These are phyloP conservation scores for Phthorimaea operculella DNA, from an alignment of 1,140 invertebrate species.

Conservation along the genomic window DNA sequence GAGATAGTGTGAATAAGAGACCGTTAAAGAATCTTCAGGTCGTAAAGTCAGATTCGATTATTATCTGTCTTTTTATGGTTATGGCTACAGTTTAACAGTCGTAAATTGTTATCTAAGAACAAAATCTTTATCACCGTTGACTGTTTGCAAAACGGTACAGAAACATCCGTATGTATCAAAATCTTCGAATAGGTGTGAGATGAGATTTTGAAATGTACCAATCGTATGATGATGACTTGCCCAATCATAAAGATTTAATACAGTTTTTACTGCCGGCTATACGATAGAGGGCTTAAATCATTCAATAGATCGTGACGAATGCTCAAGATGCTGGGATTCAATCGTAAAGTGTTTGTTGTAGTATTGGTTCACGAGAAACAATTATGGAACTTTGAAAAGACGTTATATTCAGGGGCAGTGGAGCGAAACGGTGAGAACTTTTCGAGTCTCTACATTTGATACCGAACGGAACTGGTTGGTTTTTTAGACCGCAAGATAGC, in stretches of 20 bases:
- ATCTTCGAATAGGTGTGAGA: background rate
- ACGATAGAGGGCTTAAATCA: constrained; percentile 37
- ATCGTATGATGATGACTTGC: background rate
- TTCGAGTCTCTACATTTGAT: constrained; percentile 58
- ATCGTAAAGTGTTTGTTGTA: constrained; percentile 49
- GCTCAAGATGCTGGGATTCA: constrained; percentile 16
- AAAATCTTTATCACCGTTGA: no score
- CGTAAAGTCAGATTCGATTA: no score
- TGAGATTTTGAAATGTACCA: constrained; percentile 2
- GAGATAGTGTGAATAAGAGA: no score
- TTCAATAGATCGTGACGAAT: constrained; percentile 54
- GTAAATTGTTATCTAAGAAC: no score
- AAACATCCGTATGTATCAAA: background rate
- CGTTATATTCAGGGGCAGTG: constrained; percentile 47
- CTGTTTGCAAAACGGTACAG: background rate
- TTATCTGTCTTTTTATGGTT: no score
- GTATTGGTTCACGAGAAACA: constrained; percentile 61
- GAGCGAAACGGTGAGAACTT: constrained; percentile 63
- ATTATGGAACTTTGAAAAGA: constrained; percentile 52
- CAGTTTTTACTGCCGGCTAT: constrained; percentile 38
- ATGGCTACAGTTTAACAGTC: no score
- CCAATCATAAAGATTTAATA: constrained; percentile 35
- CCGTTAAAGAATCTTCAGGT: no score
- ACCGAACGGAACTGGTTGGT: constrained; percentile 48
- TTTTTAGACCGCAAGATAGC: constrained; percentile 42